A percentile compares a stretch with the other conserved stretches of the same genome.
These are phyloP conservation scores for Gallinago undulata DNA, from an alignment of 2,113 vertebrate species.

Conservation along the genomic window DNA sequence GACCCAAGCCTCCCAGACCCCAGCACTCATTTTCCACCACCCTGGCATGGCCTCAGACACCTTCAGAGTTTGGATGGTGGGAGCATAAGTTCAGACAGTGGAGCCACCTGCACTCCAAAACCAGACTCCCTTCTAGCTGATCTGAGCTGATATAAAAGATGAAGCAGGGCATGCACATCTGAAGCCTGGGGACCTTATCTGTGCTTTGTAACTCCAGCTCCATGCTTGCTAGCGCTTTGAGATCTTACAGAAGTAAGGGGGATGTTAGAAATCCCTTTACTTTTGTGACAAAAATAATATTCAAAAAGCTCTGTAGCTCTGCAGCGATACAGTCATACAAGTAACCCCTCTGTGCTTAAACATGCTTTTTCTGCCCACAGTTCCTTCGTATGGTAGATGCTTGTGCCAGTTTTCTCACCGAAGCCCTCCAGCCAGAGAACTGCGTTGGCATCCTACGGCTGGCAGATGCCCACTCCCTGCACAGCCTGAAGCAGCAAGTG, in stretches of 20 bases:
- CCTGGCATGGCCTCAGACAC: background rate
- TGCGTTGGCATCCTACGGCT: constrained; percentile 90
- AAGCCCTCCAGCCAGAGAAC: constrained; percentile 88
- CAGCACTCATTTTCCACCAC: background rate
- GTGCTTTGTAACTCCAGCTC: background rate
- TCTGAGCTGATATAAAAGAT: background rate
- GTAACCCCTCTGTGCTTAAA: background rate
- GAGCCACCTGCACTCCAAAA: background rate
- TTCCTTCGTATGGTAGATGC: constrained; percentile 93
- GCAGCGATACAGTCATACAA: background rate
- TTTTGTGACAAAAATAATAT: background rate
- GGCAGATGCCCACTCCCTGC: constrained; percentile 86
- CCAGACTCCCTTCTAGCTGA: background rate
- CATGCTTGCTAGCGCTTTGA: background rate
- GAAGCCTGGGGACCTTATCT: background rate
- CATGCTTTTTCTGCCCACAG: constrained; percentile 60
- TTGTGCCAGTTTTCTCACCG: constrained; percentile 86
- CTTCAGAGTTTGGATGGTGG: background rate
- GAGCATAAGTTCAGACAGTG: background rate
- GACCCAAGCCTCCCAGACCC: background rate
- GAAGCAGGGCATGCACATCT: background rate
- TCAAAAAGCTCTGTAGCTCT: background rate
- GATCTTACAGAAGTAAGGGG: background rate
- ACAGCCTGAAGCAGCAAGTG: constrained; percentile 78
- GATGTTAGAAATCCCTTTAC: background rate